Evolutionary conservation across 2,797 vertebrate species (phyloP).

Genomic region (Hippoglossus hippoglossus): DNA sequence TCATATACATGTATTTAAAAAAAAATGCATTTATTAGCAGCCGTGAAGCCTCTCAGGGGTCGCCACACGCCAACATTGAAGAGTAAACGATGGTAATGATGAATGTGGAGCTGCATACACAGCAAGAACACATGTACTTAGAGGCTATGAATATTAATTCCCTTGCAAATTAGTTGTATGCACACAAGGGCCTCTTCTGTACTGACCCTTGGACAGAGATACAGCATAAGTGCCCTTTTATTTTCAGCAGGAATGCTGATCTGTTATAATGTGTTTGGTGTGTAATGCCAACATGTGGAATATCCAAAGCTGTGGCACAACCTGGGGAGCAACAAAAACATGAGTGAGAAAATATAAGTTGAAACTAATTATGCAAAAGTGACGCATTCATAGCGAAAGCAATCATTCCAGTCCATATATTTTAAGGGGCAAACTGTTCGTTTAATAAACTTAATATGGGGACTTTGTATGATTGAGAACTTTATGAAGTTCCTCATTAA

Average conservation of each 20-base stretch:
- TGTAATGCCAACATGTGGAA: conserved; percentile 18
- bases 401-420: neutral
- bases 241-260: conserved; percentile 27
- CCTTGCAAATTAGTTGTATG: conserved; percentile 32
- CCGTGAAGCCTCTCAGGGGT: conserved; percentile 19
- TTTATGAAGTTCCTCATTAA: no score
- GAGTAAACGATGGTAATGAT: conserved; percentile 45
- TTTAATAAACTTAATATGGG: neutral
- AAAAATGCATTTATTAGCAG: conserved; percentile 7
- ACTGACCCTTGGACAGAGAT: conserved; percentile 5
- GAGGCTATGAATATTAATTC: conserved; percentile 45
- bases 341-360: neutral
- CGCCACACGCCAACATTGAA: conserved; percentile 21
- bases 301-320: neutral
- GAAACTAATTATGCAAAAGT: neutral
- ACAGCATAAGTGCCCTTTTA: conserved; percentile 11
- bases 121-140: conserved; percentile 30
- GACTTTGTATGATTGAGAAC: neutral
- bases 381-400: neutral
- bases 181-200: conserved; percentile 20
- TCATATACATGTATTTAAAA: conserved; percentile 23
- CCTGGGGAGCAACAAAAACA: conserved; percentile 12
- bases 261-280: conserved; percentile 20
- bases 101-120: conserved; percentile 35
- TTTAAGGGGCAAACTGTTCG: neutral